phyloP scores from a whole-genome alignment of 2,888 invertebrate genomes.

The Ctena decussata region DNA sequence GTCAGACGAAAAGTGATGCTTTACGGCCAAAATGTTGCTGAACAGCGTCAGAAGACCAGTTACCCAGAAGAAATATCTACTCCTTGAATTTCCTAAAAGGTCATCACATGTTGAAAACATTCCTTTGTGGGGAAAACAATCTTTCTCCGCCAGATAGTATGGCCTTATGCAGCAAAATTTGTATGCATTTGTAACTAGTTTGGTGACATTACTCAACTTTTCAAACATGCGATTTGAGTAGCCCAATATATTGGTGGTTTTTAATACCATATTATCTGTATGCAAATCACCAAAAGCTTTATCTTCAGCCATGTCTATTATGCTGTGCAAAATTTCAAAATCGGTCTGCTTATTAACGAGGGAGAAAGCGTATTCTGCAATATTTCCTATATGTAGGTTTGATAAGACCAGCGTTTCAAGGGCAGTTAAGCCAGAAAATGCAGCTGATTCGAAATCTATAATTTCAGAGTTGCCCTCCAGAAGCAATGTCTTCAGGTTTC shows the following conservation, averaged over 20 bases:
- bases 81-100: not conserved
- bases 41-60: not conserved
- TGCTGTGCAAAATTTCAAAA: too few relatives aligned
- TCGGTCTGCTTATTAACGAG: too few relatives aligned
- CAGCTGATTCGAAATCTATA: too few relatives aligned
- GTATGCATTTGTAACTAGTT: not conserved
- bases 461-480: too few relatives aligned
- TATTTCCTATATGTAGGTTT: too few relatives aligned
- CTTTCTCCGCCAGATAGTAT: not conserved
- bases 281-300: too few relatives aligned
- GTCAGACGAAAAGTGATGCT: not conserved
- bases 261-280: not conserved
- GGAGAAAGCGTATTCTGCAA: too few relatives aligned
- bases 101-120: not conserved
- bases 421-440: too few relatives aligned
- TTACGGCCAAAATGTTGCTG: not conserved
- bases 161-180: conserved; percentile 1
- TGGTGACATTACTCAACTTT: not conserved
- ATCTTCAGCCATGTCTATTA: too few relatives aligned
- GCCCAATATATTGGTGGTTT: not conserved
- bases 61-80: not conserved
- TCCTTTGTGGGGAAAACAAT: not conserved
- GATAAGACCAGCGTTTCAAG: too few relatives aligned
- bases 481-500: too few relatives aligned
- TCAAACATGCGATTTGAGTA: not conserved